A percentile compares a stretch with the other conserved stretches of the same genome.
Conservation (phyloP, 37 sponge, comb jelly and placozoan genomes). For the Beroe forskalii region DNA sequence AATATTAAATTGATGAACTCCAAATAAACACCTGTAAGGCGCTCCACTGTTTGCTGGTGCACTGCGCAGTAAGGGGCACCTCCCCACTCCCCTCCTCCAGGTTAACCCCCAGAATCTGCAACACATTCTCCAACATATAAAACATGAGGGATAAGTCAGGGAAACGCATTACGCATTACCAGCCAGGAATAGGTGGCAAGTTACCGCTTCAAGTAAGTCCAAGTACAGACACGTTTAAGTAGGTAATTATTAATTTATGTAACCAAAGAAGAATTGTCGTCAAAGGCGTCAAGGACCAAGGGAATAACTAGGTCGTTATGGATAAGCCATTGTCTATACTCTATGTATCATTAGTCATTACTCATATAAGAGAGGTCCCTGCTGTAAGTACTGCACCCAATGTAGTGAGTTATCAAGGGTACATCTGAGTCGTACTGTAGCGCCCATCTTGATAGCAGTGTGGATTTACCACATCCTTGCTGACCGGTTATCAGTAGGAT, state of each 20-base stretch:
- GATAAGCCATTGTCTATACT: too few relatives aligned
- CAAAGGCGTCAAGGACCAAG: too few relatives aligned
- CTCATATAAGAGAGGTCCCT: slow-evolving; percentile 33
- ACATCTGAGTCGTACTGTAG: slow-evolving; percentile 49
- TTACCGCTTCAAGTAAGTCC: too few relatives aligned
- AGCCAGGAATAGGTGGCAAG: too few relatives aligned
- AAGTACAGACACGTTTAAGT: too few relatives aligned
- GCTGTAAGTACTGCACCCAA: slow-evolving; percentile 49
- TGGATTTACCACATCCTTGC: slow-evolving; percentile 58
- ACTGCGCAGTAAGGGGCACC: neutral
- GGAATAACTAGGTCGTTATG: too few relatives aligned
- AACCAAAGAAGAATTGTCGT: too few relatives aligned
- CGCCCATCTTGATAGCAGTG: slow-evolving; percentile 44
- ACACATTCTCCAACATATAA: slow-evolving; percentile 57
- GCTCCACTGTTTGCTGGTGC: slow-evolving; percentile 59
- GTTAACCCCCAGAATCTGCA: slow-evolving; percentile 29
- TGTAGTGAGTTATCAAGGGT: slow-evolving; percentile 41
- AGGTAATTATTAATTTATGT: too few relatives aligned
- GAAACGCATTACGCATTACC: too few relatives aligned
- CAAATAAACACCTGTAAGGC: slow-evolving; percentile 30
- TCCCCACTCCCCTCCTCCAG: neutral
- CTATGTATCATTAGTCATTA: neutral
- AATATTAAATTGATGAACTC: too few relatives aligned
- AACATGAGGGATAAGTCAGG: too few relatives aligned
- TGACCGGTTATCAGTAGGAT: slow-evolving; percentile 47